phyloP scores from a whole-genome alignment of 2,113 vertebrate genomes.

The Lophotis ruficrista region DNA sequence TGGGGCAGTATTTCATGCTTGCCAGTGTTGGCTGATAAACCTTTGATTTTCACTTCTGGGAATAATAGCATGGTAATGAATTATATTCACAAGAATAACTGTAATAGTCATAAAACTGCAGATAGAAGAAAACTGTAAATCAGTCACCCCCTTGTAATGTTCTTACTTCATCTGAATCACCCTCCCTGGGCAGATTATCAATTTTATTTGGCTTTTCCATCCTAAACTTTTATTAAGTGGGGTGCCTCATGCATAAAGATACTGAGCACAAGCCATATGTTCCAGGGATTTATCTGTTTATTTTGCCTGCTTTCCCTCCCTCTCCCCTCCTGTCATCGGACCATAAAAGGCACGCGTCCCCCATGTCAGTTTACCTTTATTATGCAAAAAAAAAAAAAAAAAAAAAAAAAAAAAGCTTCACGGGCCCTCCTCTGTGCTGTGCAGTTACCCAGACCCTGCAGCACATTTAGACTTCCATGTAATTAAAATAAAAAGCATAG shows the following conservation, averaged over 20 bases:
- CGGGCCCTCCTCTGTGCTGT: neutral
- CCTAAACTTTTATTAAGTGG: slow-evolving; percentile 69
- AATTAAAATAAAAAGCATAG: slow-evolving; percentile 37
- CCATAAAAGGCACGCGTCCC: slow-evolving; percentile 14
- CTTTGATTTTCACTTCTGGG: slow-evolving; percentile 72
- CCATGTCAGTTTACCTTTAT: slow-evolving; percentile 30
- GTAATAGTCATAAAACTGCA: slow-evolving; percentile 68
- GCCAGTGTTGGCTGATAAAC: slow-evolving; percentile 45
- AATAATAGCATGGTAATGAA: slow-evolving; percentile 73
- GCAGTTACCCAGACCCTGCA: neutral
- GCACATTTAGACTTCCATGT: neutral
- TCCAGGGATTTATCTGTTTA: slow-evolving; percentile 63
- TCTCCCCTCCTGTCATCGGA: neutral
- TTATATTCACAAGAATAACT: slow-evolving; percentile 72
- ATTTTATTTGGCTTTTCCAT: slow-evolving; percentile 69
- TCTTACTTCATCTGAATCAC: slow-evolving; percentile 66
- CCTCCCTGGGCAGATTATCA: slow-evolving; percentile 69
- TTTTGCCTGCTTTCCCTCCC: slow-evolving; percentile 29
- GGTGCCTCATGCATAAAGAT: slow-evolving; percentile 63
- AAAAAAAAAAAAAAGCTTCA: neutral
- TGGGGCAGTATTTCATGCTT: slow-evolving; percentile 49
- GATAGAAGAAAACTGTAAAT: slow-evolving; percentile 70
- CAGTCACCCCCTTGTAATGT: slow-evolving; percentile 53
- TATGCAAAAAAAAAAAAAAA: slow-evolving; percentile 23
- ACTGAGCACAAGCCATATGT: slow-evolving; percentile 43